phyloP scores from a whole-genome alignment of 2,888 invertebrate species.

The Pristionchus japonicus region DNA sequence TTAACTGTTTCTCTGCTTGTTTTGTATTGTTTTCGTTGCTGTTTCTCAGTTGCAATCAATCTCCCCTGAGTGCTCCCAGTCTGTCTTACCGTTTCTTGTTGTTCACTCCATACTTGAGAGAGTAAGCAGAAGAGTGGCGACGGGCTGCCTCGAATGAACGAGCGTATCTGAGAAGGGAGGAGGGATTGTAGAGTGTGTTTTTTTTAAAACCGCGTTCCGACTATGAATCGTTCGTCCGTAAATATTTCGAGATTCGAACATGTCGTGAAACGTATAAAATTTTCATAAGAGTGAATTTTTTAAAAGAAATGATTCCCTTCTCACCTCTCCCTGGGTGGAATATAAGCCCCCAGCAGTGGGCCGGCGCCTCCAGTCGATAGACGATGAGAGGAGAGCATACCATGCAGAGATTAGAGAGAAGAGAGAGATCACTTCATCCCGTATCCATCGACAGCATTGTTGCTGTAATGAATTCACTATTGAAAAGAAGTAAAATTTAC shows the following conservation, averaged over 20 bases:
- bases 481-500: too few relatives aligned
- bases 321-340: constrained; percentile 9
- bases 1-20: background rate
- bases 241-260: too few relatives aligned
- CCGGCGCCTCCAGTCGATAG: background rate
- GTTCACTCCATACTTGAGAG: constrained; percentile 43
- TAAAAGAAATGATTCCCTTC: too few relatives aligned
- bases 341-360: constrained; percentile 20
- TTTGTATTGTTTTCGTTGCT: background rate
- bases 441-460: constrained; percentile 1
- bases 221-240: too few relatives aligned
- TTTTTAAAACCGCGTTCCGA: too few relatives aligned
- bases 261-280: too few relatives aligned
- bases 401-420: constrained; percentile 32
- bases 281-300: too few relatives aligned
- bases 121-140: constrained; percentile 38
- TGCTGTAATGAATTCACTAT: too few relatives aligned
- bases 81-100: constrained; percentile 16
- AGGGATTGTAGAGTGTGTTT: too few relatives aligned
- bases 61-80: background rate
- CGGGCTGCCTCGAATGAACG: background rate
- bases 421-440: background rate
- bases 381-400: constrained; percentile 45
- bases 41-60: background rate
- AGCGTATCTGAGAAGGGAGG: constrained; percentile 17